A percentile compares a stretch with the other conserved stretches of the same genome.
phyloP scores from a whole-genome alignment of 2,888 invertebrate species.

The Folsomia candida region DNA sequence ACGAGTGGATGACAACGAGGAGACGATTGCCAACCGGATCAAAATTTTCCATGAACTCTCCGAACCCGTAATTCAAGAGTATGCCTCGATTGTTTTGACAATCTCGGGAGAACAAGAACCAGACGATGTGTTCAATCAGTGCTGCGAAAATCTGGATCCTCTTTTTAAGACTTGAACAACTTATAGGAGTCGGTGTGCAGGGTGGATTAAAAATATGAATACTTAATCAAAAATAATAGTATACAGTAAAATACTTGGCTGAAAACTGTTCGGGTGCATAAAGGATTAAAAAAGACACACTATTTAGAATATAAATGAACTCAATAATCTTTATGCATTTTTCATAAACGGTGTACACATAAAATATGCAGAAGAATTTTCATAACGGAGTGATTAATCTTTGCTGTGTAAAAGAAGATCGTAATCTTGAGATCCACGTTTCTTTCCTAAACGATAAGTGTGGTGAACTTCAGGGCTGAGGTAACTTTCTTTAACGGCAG shows the following conservation, averaged over 20 bases:
- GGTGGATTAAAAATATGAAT: no score
- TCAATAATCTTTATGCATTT: no score
- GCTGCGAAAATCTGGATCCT: not conserved
- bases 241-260: not conserved
- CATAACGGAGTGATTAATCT: no score
- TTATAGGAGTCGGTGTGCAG: no score
- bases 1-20: constrained; percentile 89
- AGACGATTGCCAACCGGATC: constrained; percentile 84
- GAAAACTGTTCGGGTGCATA: no score
- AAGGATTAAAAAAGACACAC: no score
- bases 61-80: constrained; percentile 77
- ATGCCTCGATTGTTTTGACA: constrained; percentile 71
- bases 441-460: constrained; percentile 64
- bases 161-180: not conserved
- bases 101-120: constrained; percentile 75
- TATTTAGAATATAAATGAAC: not conserved
- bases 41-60: constrained; percentile 88
- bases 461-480: constrained; percentile 69
- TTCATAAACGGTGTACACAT: no score
- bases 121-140: constrained; percentile 71
- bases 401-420: constrained; percentile 32
- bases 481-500: constrained; percentile 67
- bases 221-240: not conserved
- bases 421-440: constrained; percentile 61
- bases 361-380: no score